Percentiles rank a stretch among this genome's conserved stretches.
These are phyloP conservation scores for Schrankia costaestrigalis DNA, from an alignment of 2,888 invertebrate genomes.

Conservation along the genomic window DNA sequence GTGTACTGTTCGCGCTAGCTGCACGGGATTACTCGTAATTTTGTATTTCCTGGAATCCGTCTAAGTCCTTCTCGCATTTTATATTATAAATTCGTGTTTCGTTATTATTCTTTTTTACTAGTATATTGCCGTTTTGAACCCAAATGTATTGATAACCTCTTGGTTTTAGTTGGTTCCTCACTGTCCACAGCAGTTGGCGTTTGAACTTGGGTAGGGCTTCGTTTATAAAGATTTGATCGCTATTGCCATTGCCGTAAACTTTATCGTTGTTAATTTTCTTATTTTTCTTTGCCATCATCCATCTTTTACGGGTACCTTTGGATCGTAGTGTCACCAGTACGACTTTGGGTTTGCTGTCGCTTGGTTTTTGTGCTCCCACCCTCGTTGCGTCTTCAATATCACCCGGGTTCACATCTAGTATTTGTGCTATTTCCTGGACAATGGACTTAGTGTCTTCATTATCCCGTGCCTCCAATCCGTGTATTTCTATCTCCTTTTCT, in stretches of 20 bases:
- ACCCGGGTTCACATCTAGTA: slow-evolving; percentile 1
- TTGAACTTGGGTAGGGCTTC: slow-evolving; percentile 1
- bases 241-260: slow-evolving; percentile 1
- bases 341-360: slow-evolving; percentile 2
- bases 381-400: slow-evolving; percentile 12
- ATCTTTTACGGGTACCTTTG: slow-evolving; percentile 1
- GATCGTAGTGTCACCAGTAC: slow-evolving; percentile 1
- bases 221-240: slow-evolving; percentile 2
- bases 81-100: slow-evolving; percentile 12
- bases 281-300: slow-evolving; percentile 1
- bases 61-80: slow-evolving; percentile 1
- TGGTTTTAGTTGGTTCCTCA: slow-evolving; percentile 2
- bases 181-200: slow-evolving; percentile 2
- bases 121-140: slow-evolving; percentile 11
- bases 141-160: slow-evolving; percentile 10
- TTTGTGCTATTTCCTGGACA: slow-evolving; percentile 1
- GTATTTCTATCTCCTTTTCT: slow-evolving; percentile 10
- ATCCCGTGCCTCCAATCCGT: neutral
- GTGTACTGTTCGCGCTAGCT: neutral
- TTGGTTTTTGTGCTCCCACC: slow-evolving; percentile 13
- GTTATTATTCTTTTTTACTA: slow-evolving; percentile 10
- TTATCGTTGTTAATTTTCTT: neutral
- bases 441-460: slow-evolving; percentile 2
- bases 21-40: neutral
- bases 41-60: neutral